Conservation (phyloP, 92 coral and sea anemone genomes). For the Palythoa caribaeorum region DNA sequence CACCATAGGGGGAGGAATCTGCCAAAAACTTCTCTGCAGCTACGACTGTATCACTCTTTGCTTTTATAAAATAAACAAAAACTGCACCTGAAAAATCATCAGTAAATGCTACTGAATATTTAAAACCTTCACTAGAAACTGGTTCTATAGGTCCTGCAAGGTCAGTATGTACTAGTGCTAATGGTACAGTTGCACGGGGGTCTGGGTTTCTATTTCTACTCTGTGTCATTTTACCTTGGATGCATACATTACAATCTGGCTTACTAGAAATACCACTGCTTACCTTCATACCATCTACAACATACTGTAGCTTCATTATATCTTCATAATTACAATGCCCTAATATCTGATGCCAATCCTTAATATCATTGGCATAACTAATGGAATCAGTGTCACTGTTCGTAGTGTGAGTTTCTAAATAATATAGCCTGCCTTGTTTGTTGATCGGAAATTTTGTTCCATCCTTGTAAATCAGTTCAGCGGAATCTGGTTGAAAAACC, state of each 20-base stretch:
- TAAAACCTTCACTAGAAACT: conserved; percentile 62
- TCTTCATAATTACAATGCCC: conserved; percentile 65
- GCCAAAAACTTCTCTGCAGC: conserved; percentile 56
- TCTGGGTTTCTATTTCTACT: conserved; percentile 63
- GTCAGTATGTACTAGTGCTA: conserved; percentile 67
- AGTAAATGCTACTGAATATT: conserved; percentile 55
- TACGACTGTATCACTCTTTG: conserved; percentile 59
- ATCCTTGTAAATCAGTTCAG: conserved; percentile 54
- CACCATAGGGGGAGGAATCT: conserved; percentile 58
- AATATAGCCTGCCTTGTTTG: conserved; percentile 50
- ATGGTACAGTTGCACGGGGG: conserved; percentile 52
- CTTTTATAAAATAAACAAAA: conserved; percentile 47
- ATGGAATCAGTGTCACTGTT: conserved; percentile 45
- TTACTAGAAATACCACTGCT: conserved; percentile 47
- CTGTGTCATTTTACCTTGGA: conserved; percentile 65
- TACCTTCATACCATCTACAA: conserved; percentile 72
- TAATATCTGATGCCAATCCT: conserved; percentile 58
- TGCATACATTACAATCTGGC: conserved; percentile 62
- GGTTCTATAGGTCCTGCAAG: conserved; percentile 66
- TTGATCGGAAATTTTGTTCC: conserved; percentile 57
- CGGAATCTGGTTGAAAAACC: conserved; percentile 10
- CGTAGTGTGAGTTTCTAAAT: conserved; percentile 29
- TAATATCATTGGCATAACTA: conserved; percentile 25
- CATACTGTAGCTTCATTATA: conserved; percentile 45
- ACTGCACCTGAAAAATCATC: conserved; percentile 52